Evolutionary conservation across 2,888 invertebrate genomes (phyloP).

Genomic region (Aethes cnicana): DNA sequence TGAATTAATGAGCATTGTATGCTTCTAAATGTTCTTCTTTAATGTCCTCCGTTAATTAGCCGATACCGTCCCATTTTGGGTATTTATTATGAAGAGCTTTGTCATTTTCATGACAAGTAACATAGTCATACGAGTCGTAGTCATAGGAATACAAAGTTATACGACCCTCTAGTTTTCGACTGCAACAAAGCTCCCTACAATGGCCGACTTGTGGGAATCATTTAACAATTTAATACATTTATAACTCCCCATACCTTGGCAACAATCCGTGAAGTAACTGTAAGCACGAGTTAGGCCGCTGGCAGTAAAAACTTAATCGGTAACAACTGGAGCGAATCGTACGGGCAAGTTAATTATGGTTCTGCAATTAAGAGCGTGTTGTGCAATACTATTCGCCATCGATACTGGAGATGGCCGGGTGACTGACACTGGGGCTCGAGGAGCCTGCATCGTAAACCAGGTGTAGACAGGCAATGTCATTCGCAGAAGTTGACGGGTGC

Average conservation of each 20-base stretch:
- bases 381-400: constrained; percentile 60
- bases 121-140: too few relatives aligned
- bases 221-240: constrained; percentile 57
- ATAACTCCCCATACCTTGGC: constrained; percentile 62
- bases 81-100: too few relatives aligned
- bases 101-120: too few relatives aligned
- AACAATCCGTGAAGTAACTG: constrained; percentile 64
- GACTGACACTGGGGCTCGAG: not conserved
- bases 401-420: not conserved
- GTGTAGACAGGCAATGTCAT: too few relatives aligned
- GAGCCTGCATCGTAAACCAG: too few relatives aligned
- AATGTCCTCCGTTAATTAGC: too few relatives aligned
- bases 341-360: constrained; percentile 67
- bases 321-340: constrained; percentile 80
- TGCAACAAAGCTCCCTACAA: constrained; percentile 12
- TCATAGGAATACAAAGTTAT: too few relatives aligned
- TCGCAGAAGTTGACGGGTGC: too few relatives aligned
- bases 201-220: constrained; percentile 30
- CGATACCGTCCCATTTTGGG: too few relatives aligned
- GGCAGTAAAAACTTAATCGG: constrained; percentile 75
- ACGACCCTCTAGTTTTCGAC: not conserved
- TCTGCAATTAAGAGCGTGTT: constrained; percentile 70
- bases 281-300: constrained; percentile 65
- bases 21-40: too few relatives aligned
- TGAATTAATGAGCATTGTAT: too few relatives aligned